Conservation (phyloP, 53 echinoderm and acorn worm species). For the Arbacia lixula region DNA sequence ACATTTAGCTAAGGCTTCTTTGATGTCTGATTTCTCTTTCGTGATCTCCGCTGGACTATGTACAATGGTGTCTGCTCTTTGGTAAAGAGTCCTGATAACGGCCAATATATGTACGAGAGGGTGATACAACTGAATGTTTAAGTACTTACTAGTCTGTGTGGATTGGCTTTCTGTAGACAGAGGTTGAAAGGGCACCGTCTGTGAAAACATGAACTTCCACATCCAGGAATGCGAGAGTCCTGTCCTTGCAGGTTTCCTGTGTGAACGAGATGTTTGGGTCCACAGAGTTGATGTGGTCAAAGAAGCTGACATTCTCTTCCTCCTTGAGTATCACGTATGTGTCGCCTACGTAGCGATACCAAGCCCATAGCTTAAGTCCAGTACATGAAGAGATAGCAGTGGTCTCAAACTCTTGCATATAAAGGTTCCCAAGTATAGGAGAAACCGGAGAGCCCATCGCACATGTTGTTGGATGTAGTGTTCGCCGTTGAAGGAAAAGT, state of each 20-base stretch:
- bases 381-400: background rate
- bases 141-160: constrained; percentile 33
- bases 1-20: background rate
- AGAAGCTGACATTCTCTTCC: background rate
- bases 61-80: constrained; percentile 13
- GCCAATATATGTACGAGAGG: constrained; percentile 11
- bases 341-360: constrained; percentile 12
- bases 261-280: constrained; percentile 20
- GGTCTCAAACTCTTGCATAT: constrained; percentile 19
- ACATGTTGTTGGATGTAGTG: background rate
- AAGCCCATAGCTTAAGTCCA: background rate
- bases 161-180: constrained; percentile 24
- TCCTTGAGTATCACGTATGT: background rate
- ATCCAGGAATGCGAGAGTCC: constrained; percentile 15
- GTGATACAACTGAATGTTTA: too few relatives aligned
- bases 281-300: background rate
- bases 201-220: background rate
- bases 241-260: background rate
- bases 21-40: background rate
- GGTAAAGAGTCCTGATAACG: constrained; percentile 13
- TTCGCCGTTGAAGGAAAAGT: background rate
- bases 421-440: constrained; percentile 12
- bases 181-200: background rate
- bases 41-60: constrained; percentile 6
- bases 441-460: constrained; percentile 24